phyloP scores from a whole-genome alignment of 2,113 vertebrate genomes.

The Aegotheles bennettii region DNA sequence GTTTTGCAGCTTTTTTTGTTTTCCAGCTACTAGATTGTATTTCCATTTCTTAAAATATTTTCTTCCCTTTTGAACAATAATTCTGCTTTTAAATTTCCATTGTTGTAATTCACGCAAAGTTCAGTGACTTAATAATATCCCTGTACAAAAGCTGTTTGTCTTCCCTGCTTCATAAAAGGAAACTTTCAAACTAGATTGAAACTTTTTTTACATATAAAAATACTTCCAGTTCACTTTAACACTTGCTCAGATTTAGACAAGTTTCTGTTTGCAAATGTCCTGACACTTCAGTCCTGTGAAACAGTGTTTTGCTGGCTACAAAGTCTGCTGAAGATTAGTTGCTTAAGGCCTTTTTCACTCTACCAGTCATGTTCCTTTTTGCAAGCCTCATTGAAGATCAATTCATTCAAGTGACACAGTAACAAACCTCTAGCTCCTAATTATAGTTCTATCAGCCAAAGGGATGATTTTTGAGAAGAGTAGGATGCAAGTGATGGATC shows the following conservation, averaged over 20 bases:
- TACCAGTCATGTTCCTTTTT: neutral
- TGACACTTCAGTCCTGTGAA: neutral
- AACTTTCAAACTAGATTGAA: neutral
- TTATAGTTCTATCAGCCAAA: neutral
- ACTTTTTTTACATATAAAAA: neutral
- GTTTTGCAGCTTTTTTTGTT: neutral
- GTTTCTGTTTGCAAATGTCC: neutral
- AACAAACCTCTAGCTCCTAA: conserved; percentile 17
- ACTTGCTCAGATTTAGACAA: neutral
- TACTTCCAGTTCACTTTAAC: neutral
- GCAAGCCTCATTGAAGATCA: neutral
- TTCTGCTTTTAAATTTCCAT: neutral
- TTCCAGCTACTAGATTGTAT: neutral
- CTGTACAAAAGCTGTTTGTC: neutral
- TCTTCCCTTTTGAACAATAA: neutral
- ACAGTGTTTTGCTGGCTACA: neutral
- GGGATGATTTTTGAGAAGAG: neutral
- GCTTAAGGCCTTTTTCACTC: neutral
- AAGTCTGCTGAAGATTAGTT: neutral
- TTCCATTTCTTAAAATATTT: neutral
- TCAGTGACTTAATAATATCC: neutral
- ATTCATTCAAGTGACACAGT: neutral
- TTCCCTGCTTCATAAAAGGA: neutral
- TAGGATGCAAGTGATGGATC: neutral
- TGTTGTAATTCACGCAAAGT: neutral